phyloP scores from a whole-genome alignment of 2,113 vertebrate species.

The Chloropsis hardwickii region DNA sequence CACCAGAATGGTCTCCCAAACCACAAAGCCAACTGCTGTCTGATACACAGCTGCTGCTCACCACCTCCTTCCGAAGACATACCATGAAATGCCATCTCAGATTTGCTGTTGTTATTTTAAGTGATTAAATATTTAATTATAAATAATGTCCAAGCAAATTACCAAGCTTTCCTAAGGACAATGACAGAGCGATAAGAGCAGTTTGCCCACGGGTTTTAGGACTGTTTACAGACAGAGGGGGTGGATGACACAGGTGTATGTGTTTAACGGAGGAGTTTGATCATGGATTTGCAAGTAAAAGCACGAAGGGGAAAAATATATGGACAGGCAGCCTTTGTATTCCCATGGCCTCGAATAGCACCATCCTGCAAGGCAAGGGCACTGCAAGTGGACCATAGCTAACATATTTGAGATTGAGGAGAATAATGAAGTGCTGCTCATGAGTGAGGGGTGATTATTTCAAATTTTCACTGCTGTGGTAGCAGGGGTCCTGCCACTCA shows the following conservation, averaged over 20 bases:
- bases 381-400: rapidly evolving
- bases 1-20: not conserved
- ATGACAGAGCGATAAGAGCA: not conserved
- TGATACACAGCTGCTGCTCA: not conserved
- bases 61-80: not conserved
- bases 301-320: not conserved
- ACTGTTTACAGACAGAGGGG: not conserved
- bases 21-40: not conserved
- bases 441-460: rapidly evolving
- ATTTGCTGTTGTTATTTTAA: not conserved
- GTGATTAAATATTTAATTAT: not conserved
- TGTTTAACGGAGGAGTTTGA: not conserved
- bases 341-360: not conserved
- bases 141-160: not conserved
- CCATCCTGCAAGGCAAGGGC: rapidly evolving
- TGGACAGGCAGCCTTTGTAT: not conserved
- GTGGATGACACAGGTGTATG: not conserved
- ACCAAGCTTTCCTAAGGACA: not conserved
- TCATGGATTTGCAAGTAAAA: not conserved
- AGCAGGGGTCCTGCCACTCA: rapidly evolving
- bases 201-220: not conserved
- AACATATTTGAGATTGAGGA: rapidly evolving
- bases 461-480: not conserved
- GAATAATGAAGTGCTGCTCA: not conserved
- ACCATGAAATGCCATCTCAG: not conserved